Evolutionary conservation across 2,888 invertebrate genomes (phyloP), one percentile per base, ranked within the genome.

Genomic region (Orthosia gothica): DNA sequence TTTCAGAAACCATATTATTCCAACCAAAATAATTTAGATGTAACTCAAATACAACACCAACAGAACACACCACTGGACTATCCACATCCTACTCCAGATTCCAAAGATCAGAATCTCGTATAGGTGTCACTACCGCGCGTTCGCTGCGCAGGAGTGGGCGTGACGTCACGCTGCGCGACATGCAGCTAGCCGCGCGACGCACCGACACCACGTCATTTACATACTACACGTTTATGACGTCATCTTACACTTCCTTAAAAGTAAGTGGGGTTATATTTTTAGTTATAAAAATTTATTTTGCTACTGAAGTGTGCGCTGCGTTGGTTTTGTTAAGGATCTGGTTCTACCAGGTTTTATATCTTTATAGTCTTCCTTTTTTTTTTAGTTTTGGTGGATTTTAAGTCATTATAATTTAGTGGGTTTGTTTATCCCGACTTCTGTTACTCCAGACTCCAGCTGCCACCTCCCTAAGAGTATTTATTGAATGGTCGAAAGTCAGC

Each of bases 141-240:
- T 40, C 9, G 40, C 40, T 40, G 73, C 89, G 88, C 92, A 81
- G 90, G 89, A 92, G 93, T 93, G 92, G 94, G 93, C 90, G 93
- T 82, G 89, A 87, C 81, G 77, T 89, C 94, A 92, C 85, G 93
- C 94, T 91, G 93, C 75, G 94, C 89, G 63, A 93, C 94, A 93
- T 79, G 89, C 81, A 81, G 84, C 85, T 85, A 74, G 82, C 73
- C 77, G 71, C 66, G 81, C 75, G 71, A 54, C 68, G 76, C 65
- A 76, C 78, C 76, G 40, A 69, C 79, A 74, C 50, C 59, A 55
- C 59, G 59, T 59, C 72, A 85, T 86, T 87, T 83, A 83, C 83
- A 86, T 86, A 86, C 75, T 76, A 81, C 85, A 85, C 66, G 74
- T 84, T 82, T 85, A 84, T 87, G 70, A 75, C 52, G 69, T 76